Base-by-base conservation (phyloP, 2,113 vertebrate species). In the Empidonax traillii region DNA sequence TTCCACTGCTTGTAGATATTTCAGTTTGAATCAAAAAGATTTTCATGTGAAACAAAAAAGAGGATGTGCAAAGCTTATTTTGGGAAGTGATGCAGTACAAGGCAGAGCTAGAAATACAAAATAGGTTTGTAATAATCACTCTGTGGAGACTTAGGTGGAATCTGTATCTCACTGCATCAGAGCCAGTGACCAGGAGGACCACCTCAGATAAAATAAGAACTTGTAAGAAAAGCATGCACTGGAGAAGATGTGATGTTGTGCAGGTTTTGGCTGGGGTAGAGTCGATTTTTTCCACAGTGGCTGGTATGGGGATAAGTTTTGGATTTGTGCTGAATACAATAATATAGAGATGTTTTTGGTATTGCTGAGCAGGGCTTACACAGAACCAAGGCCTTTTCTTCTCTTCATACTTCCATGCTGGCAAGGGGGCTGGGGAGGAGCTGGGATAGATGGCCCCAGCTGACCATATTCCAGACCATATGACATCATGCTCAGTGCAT, bases 81-180 rank as follows among this genome's bases (percentile, higher is more conserved):
- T n/a, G 35, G 27, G n/a, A 44, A 44, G 35, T 12, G 39, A 71
- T 72, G 30, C 53, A 14, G 0, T 22, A 15, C 28, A 47, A 51
- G 30, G 19, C 13, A 51, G 19, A 55, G 11, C 24, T 28, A 56
- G 55, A 86, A 76, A 58, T 10, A 77, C 11, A 62, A n/a, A 86
- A 12, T 27, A 41, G 8, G 20, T 69, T 76, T 61, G 39, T 43
- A 56, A 5, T 46, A 41, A 52, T 13, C 0, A 0, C 12, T 83
- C 35, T 56, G 62, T 2, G 4, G 12, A 2, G 1, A 15, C 39
- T 77, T 17, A 23, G 56, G 13, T 39, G 9, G 58, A 63, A 73
- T n/a, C 49, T 33, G 8, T 41, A 8, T 68, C 52, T 86, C 16
- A 13, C 14, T 4, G 2, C 22, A 55, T 35, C 44, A 53, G 72